phyloP scores from a whole-genome alignment of 64 coral and sea anemone genomes.

The Actinia equina region DNA sequence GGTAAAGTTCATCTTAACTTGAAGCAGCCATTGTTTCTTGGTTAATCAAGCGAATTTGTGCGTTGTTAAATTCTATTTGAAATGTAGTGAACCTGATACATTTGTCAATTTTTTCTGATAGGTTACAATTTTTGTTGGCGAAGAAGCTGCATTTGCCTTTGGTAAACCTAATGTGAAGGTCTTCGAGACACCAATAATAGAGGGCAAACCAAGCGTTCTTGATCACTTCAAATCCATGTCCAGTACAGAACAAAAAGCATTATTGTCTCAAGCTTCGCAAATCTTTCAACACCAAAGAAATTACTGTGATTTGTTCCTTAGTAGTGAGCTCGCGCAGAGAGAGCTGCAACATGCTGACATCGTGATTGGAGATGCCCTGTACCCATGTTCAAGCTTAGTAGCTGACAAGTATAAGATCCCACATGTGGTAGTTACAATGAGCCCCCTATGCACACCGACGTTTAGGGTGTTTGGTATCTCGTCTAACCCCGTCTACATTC shows the following conservation, averaged over 20 bases:
- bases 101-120: not conserved
- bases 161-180: not conserved
- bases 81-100: not conserved
- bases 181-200: not conserved
- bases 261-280: not conserved
- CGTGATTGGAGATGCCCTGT: conserved; percentile 33
- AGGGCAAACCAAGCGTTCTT: not conserved
- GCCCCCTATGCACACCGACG: not conserved
- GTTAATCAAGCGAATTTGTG: no score
- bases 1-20: no score
- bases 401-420: conserved; percentile 36
- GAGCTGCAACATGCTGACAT: conserved; percentile 18
- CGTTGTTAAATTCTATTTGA: no score
- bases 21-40: no score
- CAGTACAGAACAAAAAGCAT: not conserved
- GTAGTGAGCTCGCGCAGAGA: not conserved
- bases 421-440: conserved; percentile 25
- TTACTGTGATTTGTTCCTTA: conserved; percentile 30
- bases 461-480: not conserved
- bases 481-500: conserved; percentile 14
- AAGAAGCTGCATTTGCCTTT: not conserved
- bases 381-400: conserved; percentile 14
- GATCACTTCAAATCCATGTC: not conserved
- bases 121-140: not conserved
- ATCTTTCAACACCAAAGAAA: not conserved